Percentiles rank a stretch among this genome's conserved stretches.
Evolutionary conservation across 2,113 vertebrate genomes (phyloP).

Genomic region (Centropristis striata): DNA sequence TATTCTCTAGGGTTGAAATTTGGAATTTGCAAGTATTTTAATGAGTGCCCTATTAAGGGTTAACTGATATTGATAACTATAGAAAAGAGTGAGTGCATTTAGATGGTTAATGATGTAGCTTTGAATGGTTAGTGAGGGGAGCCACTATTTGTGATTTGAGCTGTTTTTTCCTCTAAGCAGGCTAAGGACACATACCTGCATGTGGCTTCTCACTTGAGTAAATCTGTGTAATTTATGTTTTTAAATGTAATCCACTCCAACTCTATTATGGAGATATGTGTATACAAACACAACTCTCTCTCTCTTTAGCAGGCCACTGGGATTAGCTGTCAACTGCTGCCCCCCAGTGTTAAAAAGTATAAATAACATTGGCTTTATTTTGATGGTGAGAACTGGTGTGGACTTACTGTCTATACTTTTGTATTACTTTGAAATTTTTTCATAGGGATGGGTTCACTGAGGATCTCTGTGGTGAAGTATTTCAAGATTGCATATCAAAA

Average conservation of each 20-base stretch:
- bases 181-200: not conserved
- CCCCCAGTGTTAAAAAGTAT: slow-evolving; percentile 19
- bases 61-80: too few relatives aligned
- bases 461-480: not conserved
- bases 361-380: not conserved
- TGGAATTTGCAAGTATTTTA: too few relatives aligned
- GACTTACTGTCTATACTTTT: too few relatives aligned
- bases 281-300: not conserved
- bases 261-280: not conserved
- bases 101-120: too few relatives aligned
- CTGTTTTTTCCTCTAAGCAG: not conserved
- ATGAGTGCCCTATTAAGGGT: too few relatives aligned
- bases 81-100: too few relatives aligned
- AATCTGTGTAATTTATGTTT: not conserved
- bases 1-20: too few relatives aligned
- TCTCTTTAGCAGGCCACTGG: too few relatives aligned
- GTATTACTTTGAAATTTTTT: not conserved
- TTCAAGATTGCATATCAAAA: not conserved
- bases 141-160: not conserved
- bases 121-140: not conserved
- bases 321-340: slow-evolving; percentile 41
- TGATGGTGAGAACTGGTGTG: too few relatives aligned
- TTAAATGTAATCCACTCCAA: not conserved
- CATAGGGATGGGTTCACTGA: not conserved
- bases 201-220: not conserved